Conservation (phyloP, 2,888 invertebrate genomes). For the Kuschelorhynchus macadamiae region DNA sequence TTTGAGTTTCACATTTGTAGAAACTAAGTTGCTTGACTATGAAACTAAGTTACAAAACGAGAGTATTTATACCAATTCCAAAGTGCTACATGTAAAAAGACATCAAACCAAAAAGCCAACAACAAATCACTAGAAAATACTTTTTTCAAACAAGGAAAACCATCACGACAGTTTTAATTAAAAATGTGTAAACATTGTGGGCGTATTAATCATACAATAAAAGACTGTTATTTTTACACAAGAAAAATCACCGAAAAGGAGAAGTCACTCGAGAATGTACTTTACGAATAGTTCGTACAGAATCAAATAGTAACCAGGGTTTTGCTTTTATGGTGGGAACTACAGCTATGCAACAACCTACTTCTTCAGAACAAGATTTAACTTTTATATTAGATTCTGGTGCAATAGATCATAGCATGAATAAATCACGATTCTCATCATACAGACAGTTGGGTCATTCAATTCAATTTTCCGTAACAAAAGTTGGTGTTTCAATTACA, state of each 20-base stretch:
- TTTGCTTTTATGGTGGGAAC: constrained; percentile 17
- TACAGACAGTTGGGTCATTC: constrained; percentile 12
- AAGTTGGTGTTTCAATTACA: background rate
- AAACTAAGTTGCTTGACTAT: constrained; percentile 16
- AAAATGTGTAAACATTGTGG: constrained; percentile 20
- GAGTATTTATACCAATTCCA: background rate
- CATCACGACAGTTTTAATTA: no score
- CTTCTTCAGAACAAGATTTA: background rate
- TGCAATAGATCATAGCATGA: constrained; percentile 26
- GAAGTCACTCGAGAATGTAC: constrained; percentile 14
- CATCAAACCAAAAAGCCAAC: no score
- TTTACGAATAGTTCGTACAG: constrained; percentile 15
- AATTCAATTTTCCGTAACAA: constrained; percentile 16
- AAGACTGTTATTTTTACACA: constrained; percentile 18
- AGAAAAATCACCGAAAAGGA: background rate
- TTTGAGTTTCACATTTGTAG: constrained; percentile 50
- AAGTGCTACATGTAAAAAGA: no score
- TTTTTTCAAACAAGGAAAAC: no score
- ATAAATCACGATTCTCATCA: constrained; percentile 8
- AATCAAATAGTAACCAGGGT: background rate
- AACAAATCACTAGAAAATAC: no score
- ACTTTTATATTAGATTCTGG: constrained; percentile 19
- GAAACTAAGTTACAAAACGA: constrained; percentile 21
- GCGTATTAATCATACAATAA: constrained; percentile 9
- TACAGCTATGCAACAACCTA: background rate